Evolutionary conservation across 1,140 invertebrate genomes (phyloP), one percentile per base, ranked within the genome.

Genomic region (Drosophila sechellia): DNA sequence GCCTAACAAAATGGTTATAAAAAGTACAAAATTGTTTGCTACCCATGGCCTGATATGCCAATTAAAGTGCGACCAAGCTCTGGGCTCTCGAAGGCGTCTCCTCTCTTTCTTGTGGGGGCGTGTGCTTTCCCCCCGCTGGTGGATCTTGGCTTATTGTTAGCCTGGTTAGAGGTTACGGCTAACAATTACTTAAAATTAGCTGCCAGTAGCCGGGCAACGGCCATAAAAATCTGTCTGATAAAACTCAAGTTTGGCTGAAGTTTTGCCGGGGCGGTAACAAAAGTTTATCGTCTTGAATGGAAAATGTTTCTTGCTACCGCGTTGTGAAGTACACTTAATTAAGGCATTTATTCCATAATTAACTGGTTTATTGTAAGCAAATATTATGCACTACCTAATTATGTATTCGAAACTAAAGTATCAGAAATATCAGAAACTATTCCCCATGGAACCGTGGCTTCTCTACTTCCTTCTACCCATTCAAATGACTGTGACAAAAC

Each of bases 141-240:
- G 37, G 39, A 53, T 60, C 66, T 52, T 45, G 45, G 63, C 63
- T 61, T 43, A 55, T 57, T 52, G 39, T 63, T 59, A 74, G 61
- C 69, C 61, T 69, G 65, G 61, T 81, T 87, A 63, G 81, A 64
- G 69, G 56, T 81, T 83, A 86, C 79, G 50, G 80, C 58, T 40
- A 61, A 81, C 83, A 83, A 79, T 86, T 87, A 87, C 78, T 87
- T 79, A 76, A 87, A 86, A 86, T 86, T 87, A 87, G 83, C 77
- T 76, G 54, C 55, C 71, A 73, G 66, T 48, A 46, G 49, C 66
- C 35, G 27, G 31, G 39, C 64, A 52, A 52, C 52, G 52, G 50
- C 65, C 46, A 54, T 65, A 78, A 69, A 70, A 70, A 70, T 70
- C 49, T 46, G 46, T 45, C 64, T 46, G 66, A 68, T 69, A 40